These are phyloP conservation scores for Cydia fagiglandana DNA, from an alignment of 1,140 invertebrate genomes.

Conservation along the genomic window DNA sequence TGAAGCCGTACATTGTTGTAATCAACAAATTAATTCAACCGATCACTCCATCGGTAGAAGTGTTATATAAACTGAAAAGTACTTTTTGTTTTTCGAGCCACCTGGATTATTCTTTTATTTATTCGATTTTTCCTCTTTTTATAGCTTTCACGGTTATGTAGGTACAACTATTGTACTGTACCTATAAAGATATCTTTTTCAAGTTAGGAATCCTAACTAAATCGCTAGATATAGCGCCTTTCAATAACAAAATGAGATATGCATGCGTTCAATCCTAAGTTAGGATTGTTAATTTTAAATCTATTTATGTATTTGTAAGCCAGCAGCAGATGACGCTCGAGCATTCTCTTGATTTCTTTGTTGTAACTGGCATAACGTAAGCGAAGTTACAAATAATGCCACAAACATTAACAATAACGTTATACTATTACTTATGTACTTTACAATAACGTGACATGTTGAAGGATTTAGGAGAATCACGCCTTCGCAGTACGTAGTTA, in stretches of 20 bases:
- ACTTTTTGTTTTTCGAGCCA: constrained; percentile 33
- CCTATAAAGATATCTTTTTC: not conserved
- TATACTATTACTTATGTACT: no score
- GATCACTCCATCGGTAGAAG: constrained; percentile 9
- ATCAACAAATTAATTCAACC: constrained; percentile 39
- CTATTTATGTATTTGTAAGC: constrained; percentile 34
- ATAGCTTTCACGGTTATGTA: not conserved
- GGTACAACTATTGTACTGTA: constrained; percentile 29
- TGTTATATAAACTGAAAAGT: constrained; percentile 36
- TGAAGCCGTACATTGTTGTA: constrained; percentile 31
- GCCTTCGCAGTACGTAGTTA: not conserved
- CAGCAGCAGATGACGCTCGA: constrained; percentile 36
- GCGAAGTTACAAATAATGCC: constrained; percentile 21
- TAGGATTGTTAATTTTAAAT: constrained; percentile 37
- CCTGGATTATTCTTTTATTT: constrained; percentile 36
- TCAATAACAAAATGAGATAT: no score
- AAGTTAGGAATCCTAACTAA: no score
- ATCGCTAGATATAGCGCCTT: no score
- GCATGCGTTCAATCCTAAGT: no score
- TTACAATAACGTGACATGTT: constrained; percentile 20
- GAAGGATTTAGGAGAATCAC: constrained; percentile 17
- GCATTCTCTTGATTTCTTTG: constrained; percentile 18
- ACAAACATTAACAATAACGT: constrained; percentile 23
- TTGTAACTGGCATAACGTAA: constrained; percentile 11
- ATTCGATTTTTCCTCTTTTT: not conserved